Evolutionary conservation across 2,888 invertebrate genomes (phyloP), one percentile per base, ranked within the genome.

Genomic region (Tipula unca): DNA sequence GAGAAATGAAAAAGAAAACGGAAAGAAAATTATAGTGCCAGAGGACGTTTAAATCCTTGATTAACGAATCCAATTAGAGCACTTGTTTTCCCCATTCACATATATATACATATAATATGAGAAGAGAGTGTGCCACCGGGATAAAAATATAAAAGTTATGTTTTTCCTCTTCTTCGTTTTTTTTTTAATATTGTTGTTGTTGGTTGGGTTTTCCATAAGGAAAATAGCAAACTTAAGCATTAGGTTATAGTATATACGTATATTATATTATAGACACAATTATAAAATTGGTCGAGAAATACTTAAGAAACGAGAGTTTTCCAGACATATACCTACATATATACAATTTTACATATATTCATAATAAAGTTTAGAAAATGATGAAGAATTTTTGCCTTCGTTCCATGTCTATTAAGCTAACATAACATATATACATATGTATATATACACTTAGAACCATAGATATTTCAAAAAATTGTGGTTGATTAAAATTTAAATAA

Each of bases 61-160:
- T 88, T 88, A 88, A 88, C 88, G 88, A 88, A 88, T 88, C 88
- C 88, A 88, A 88, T 88, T 88, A 88, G 88, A 87, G 87, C 87
- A 87, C 88, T 88, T 88, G 88, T 88, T 88, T 87, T 87, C 83
- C 69, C 69, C 29, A 83, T 83, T 83, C 35, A 83, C 32, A 83
- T 82, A 82, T 82, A 10, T 35, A 35, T 35, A 35, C 6, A 69
- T 83, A 35, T 83, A 17, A 83, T 83, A 35, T 69, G 69, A 69
- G 69, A 69, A 69, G 32, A 35, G 83, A 32, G 83, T 83, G 83
- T 83, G 83, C 83, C 83, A 83, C 14, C 83, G 83, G 83, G 83
- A 83, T 83, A 35, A 83, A 48, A 82, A 83, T 29, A 29, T n/a
- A n/a, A n/a, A 29, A 29, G 29, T 83, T 83, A 29, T 32, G 83